Evolutionary conservation across 2,888 invertebrate genomes (phyloP), one percentile per base, ranked within the genome.

Genomic region (Melikaiella ostensackeni): DNA sequence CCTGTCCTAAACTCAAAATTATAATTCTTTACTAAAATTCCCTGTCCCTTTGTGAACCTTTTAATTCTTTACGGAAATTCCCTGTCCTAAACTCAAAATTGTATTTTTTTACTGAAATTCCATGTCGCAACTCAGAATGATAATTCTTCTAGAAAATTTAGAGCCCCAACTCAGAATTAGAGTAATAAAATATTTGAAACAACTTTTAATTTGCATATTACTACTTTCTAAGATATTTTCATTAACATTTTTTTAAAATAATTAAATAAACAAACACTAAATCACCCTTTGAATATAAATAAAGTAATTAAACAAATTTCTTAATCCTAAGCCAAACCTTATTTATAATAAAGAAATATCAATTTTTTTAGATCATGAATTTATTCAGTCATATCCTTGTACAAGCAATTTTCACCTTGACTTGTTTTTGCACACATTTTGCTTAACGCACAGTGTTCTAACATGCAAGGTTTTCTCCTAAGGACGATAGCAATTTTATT

Each of bases 341-440:
- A 62, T 59, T 74, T n/a, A 79, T 81, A 82, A 81, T 84, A 86
- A 88, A 84, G 78, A 85, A 85, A 82, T 85, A 81, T 84, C 83
- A 77, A 78, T 76, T 75, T 33, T 82, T 80, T 85, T 82, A 85
- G 83, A 77, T 86, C 81, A 87, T 83, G 81, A 84, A 84, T 90
- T 90, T 90, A 90, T 90, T 90, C 79, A 78, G 77, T 83, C 85
- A 83, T 85, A 88, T 79, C 84, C 83, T 85, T 79, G 79, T 88
- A 90, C 90, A 90, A 89, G 88, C 88, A 87, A 86, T 80, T 75
- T 33, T 46, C 8, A 70, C 19, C 30, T 70, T 13, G 30, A 50
- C 33, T 33, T 30, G 11, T 24, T 19, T 70, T 70, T 46, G 50
- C 50, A 70, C 70, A 27, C 30, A 70, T 50, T 70, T 38, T 7